Base-by-base conservation (phyloP, 2,888 invertebrate species). In the Endotricha flammealis region DNA sequence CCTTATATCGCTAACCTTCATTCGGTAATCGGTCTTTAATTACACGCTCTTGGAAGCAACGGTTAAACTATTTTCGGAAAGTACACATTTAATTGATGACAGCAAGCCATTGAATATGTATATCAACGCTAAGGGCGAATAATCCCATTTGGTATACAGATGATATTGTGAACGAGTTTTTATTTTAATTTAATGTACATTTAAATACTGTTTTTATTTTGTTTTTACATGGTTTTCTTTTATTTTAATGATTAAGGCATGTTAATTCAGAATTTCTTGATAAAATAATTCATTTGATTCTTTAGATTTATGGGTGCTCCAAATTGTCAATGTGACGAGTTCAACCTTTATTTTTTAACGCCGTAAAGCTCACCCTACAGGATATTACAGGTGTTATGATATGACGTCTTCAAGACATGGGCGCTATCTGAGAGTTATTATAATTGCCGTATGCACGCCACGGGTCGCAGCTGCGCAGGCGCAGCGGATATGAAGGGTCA, bases 401-500 rank as follows among this genome's bases (percentile, higher is more conserved):
- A 39, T 37, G 32, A 36, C 34, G 46, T 41, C 40, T 36, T 51
- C 44, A 51, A 60, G 56, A 54, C 53, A 57, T 49, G 60, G 44
- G 48, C 46, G 46, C 51, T 54, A 56, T 39, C 44, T 46, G 56
- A 61, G 64, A 57, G 52, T 59, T 57, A 62, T 73, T 59, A 63
- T 64, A 78, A 79, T 78, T 76, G 76, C 50, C 68, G 69, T 55
- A 66, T 62, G 67, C 67, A 63, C 59, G 70, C 66, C 67, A 68
- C 59, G 61, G 60, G 63, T 62, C 60, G 75, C 83, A 83, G 81
- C 81, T 82, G 85, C 74, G 54, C n/a, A n/a, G n/a, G n/a, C 50
- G 48, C 66, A 58, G 59, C 83, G 85, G 85, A 83, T 79, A 74
- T 64, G 66, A 72, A 72, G 79, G 85, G 85, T 85, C 85, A 85